These are phyloP conservation scores for Orchestia grillus DNA, from an alignment of 1,140 invertebrate genomes.

Conservation along the genomic window DNA sequence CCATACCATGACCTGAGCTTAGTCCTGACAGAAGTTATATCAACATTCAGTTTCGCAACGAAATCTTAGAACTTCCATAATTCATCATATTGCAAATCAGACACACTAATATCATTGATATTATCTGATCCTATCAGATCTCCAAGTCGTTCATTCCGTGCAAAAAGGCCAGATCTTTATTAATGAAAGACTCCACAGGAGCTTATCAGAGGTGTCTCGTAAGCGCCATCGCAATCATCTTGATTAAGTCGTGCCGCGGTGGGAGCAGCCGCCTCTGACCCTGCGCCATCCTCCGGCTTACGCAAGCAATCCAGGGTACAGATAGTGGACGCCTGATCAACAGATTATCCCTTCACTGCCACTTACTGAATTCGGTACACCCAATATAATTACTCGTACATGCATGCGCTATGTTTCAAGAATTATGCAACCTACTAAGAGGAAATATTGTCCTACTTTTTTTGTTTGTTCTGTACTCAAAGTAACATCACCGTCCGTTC, in stretches of 20 bases:
- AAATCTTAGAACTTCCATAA: background rate
- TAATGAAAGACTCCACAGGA: slow-evolving; percentile 1
- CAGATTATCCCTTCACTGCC: no score
- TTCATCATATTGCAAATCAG: background rate
- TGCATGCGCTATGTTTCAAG: no score
- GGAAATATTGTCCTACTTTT: no score
- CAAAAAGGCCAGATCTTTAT: slow-evolving; percentile 15
- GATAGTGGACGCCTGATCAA: background rate
- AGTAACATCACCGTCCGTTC: no score
- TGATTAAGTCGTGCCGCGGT: background rate
- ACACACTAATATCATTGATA: background rate
- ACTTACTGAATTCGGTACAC: no score
- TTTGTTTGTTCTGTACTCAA: no score
- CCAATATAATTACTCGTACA: no score
- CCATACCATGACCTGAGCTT: background rate
- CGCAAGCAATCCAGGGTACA: background rate
- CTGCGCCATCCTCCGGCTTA: background rate
- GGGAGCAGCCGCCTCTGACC: background rate
- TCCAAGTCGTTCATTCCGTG: background rate
- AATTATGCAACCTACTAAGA: no score
- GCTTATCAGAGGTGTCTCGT: slow-evolving; percentile 19
- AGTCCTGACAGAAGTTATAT: background rate
- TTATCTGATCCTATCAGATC: slow-evolving; percentile 24
- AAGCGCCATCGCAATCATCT: background rate
- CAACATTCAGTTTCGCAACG: background rate